Evolutionary conservation across 2,888 invertebrate species (phyloP), one percentile per base, ranked within the genome.

Genomic region (Microchrysa polita): DNA sequence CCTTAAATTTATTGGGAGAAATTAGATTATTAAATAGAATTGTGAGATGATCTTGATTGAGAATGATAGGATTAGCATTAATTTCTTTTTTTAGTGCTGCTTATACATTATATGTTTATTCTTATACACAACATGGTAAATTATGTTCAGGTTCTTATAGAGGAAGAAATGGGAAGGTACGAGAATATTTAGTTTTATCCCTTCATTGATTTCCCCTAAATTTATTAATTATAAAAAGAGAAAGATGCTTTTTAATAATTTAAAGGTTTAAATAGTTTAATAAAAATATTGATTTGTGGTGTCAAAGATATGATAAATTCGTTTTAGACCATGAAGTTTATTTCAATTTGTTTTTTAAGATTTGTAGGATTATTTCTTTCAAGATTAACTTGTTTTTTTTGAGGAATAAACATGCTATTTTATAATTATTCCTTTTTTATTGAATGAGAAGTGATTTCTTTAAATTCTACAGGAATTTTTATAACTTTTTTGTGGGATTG

Each of bases 211-310:
- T 90, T 77, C 88, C 89, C 79, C 87, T 90, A 86, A 90, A 89
- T 88, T 81, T 90, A 79, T 81, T 89, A 82, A 82, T 90, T 86
- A 83, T 90, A 81, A 88, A 87, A 78, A 82, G 87, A 80, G 87
- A 87, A 81, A 83, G 83, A 80, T 81, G 84, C 81, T 81, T 86
- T 81, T 83, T 34, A 44, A 16, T 12, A 44, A 4, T 87, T 82
- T 88, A 86, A 81, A n/a, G n/a, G 86, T 83, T 85, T 88, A 89
- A 87, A 88, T 86, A 90, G 90, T 88, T 90, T 90, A 89, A 89
- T 85, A 61, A 77, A 89, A 90, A 90, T 88, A 84, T 87, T 89
- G 88, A 88, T 88, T 90, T 90, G 89, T 90, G 89, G 87, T 80
- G 74, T 88, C 87, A 88, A 86, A 84, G 86, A 88, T 88, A 84